Evolutionary conservation across 2,888 invertebrate genomes (phyloP).

Genomic region (Steinernema scapterisci): DNA sequence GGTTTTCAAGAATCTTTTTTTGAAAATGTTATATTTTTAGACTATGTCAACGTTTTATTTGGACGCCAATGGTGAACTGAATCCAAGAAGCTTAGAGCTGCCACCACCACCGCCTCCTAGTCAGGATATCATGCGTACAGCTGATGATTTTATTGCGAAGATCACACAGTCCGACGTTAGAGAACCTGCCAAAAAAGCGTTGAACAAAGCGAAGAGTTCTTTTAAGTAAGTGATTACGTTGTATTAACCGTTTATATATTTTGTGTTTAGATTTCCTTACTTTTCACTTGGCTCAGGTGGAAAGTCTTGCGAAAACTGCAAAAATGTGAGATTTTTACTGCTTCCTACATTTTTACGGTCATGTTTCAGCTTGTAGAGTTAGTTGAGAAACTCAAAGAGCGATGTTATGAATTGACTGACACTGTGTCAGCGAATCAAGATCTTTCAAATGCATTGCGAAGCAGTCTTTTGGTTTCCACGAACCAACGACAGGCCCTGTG

Average conservation of each 20-base stretch:
- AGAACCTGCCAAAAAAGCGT: constrained; percentile 45
- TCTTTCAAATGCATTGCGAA: constrained; percentile 51
- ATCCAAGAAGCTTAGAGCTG: constrained; percentile 56
- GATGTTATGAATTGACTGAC: constrained; percentile 57
- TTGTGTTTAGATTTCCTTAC: background rate
- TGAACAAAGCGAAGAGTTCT: constrained; percentile 43
- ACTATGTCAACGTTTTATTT: constrained; percentile 57
- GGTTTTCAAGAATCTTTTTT: too few species aligned
- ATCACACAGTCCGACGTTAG: constrained; percentile 41
- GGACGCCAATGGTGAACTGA: constrained; percentile 57
- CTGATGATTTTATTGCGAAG: constrained; percentile 39
- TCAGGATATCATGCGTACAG: constrained; percentile 35
- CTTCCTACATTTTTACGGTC: background rate
- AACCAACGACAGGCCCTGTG: constrained; percentile 59
- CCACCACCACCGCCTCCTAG: constrained; percentile 41
- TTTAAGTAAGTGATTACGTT: constrained; percentile 37
- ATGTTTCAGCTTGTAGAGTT: constrained; percentile 10
- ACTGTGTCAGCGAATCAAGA: constrained; percentile 55
- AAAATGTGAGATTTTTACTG: constrained; percentile 37
- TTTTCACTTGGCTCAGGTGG: constrained; percentile 2
- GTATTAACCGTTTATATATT: background rate
- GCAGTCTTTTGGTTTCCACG: constrained; percentile 54
- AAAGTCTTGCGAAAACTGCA: constrained; percentile 47
- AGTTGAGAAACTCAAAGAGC: constrained; percentile 46
- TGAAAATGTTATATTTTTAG: background rate